Evolutionary conservation across 2,797 vertebrate genomes (phyloP).

Genomic region (Pangasius djambal): DNA sequence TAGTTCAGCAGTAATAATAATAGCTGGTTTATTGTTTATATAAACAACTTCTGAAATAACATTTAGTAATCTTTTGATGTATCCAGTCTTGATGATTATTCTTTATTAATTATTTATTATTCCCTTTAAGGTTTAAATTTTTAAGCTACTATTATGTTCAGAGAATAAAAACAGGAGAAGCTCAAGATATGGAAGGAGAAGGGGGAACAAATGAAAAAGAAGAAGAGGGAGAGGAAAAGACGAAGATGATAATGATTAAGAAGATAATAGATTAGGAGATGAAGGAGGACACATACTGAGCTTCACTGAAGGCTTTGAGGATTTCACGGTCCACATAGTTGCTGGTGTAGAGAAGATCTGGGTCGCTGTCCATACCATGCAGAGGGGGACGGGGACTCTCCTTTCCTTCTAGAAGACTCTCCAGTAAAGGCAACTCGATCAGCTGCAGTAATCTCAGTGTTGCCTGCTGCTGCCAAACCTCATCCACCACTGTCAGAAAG

Average conservation of each 20-base stretch:
- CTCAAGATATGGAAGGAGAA: not conserved
- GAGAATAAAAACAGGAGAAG: not conserved
- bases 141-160: not conserved
- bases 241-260: not conserved
- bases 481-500: constrained; percentile 80
- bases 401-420: constrained; percentile 83
- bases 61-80: not conserved
- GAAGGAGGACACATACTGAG: constrained; percentile 81
- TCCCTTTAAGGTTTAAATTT: not conserved
- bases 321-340: constrained; percentile 92
- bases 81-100: not conserved
- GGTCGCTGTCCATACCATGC: constrained; percentile 75
- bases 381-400: constrained; percentile 65
- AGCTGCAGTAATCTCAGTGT: constrained; percentile 90
- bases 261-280: not conserved
- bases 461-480: constrained; percentile 95
- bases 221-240: not conserved
- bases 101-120: not conserved
- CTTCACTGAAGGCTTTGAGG: constrained; percentile 94
- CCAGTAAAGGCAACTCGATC: constrained; percentile 91
- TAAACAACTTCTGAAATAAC: not conserved
- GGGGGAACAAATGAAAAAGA: not conserved
- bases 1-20: not conserved
- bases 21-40: too few relatives aligned
- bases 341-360: constrained; percentile 80